Percentiles rank a stretch among this genome's conserved stretches.
These are phyloP conservation scores for Psix sp. DNA, from an alignment of 1,140 invertebrate genomes.

Conservation along the genomic window DNA sequence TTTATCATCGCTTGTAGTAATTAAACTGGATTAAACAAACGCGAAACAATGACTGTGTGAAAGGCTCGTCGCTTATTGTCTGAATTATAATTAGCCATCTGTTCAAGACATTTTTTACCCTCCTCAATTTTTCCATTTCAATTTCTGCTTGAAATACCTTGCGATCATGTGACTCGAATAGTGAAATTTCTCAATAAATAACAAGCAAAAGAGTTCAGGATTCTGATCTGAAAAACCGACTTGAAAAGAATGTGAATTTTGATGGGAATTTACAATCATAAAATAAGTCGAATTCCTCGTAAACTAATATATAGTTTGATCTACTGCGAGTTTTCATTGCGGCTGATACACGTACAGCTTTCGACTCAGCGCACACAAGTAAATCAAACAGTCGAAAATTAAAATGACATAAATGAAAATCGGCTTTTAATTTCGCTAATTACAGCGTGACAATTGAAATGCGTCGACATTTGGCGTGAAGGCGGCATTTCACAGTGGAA, in stretches of 20 bases:
- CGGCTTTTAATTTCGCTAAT: conserved; percentile 19
- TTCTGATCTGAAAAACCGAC: no score
- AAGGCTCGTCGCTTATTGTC: background rate
- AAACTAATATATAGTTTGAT: conserved; percentile 16
- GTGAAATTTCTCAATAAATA: no score
- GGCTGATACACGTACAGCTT: no score
- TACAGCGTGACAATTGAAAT: conserved; percentile 6
- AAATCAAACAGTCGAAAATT: no score
- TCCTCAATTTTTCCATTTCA: background rate
- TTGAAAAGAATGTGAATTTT: no score
- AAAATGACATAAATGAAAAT: conserved; percentile 20
- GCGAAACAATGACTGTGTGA: conserved; percentile 12
- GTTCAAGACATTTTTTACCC: background rate
- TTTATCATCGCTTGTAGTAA: conserved; percentile 9
- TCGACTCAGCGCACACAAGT: no score
- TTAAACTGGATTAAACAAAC: conserved; percentile 22
- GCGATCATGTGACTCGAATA: no score
- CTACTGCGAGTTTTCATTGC: conserved; percentile 1
- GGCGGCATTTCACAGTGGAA: conserved; percentile 3
- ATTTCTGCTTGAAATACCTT: no score
- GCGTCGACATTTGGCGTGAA: conserved; percentile 7
- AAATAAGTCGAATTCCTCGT: conserved; percentile 6
- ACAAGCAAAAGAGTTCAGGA: no score
- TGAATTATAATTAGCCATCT: conserved; percentile 15
- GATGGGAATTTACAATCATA: conserved; percentile 13